Percentiles rank a stretch among this genome's conserved stretches.
phyloP scores from a whole-genome alignment of 2,113 vertebrate genomes.

The Isurus oxyrinchus region DNA sequence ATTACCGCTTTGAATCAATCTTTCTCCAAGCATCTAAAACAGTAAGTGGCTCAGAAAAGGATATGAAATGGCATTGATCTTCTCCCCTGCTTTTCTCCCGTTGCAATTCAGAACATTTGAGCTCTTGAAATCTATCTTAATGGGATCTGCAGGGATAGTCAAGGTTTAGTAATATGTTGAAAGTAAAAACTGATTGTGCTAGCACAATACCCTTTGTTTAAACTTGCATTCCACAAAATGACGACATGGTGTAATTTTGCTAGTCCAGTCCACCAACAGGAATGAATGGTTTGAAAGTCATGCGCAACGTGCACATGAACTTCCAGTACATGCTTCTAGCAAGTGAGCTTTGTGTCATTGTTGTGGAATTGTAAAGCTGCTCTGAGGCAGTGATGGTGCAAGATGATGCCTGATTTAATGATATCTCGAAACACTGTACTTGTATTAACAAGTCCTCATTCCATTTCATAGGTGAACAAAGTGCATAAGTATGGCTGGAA shows the following conservation, averaged over 20 bases:
- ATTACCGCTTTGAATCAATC: background rate
- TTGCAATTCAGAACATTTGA: background rate
- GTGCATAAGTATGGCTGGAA: constrained; percentile 61
- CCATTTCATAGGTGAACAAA: constrained; percentile 1
- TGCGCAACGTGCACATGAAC: background rate
- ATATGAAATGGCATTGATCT: background rate
- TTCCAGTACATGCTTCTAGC: background rate
- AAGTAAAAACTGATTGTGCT: background rate
- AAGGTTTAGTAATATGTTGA: background rate
- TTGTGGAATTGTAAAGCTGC: too few relatives aligned
- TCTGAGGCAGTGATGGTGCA: background rate
- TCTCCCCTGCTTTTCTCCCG: background rate
- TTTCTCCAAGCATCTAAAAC: background rate
- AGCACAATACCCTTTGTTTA: background rate
- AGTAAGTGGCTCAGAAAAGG: background rate
- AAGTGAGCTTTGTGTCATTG: background rate
- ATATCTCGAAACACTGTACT: background rate
- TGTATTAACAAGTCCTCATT: background rate
- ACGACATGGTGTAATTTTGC: background rate
- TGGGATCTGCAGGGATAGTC: background rate
- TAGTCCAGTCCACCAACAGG: background rate
- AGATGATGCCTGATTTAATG: background rate
- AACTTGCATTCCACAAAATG: background rate
- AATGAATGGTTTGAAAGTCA: background rate
- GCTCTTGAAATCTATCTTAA: background rate